Evolutionary conservation across 2,888 invertebrate genomes (phyloP).

Genomic region (Tinea semifulvella): DNA sequence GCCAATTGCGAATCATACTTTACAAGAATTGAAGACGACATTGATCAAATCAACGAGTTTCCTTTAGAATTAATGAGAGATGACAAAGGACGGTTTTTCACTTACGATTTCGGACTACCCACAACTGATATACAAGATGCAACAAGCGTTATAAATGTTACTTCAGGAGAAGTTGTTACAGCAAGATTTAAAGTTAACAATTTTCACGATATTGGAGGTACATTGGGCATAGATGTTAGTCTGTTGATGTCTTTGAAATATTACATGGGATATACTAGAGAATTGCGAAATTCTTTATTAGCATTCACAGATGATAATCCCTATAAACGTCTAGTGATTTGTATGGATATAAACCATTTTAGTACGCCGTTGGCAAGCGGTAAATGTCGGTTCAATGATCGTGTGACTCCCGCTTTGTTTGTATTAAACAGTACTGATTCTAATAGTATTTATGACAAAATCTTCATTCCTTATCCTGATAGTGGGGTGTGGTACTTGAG

Average conservation of each 20-base stretch:
- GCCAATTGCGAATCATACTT: slow-evolving; percentile 47
- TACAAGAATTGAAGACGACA: slow-evolving; percentile 28
- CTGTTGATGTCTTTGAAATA: slow-evolving; percentile 68
- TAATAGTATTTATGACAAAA: slow-evolving; percentile 67
- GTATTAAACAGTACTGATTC: slow-evolving; percentile 72
- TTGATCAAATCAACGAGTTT: slow-evolving; percentile 33
- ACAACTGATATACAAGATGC: slow-evolving; percentile 70
- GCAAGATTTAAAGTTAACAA: slow-evolving; percentile 76
- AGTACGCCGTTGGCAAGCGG: slow-evolving; percentile 71
- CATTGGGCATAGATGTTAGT: slow-evolving; percentile 75
- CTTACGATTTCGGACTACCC: slow-evolving; percentile 77
- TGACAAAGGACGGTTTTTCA: slow-evolving; percentile 77
- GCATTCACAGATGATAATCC: slow-evolving; percentile 55
- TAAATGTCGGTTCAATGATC: slow-evolving; percentile 65
- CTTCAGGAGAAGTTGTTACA: slow-evolving; percentile 69
- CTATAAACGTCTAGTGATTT: slow-evolving; percentile 67
- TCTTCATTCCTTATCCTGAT: slow-evolving; percentile 84
- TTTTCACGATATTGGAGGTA: slow-evolving; percentile 82
- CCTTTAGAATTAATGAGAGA: slow-evolving; percentile 56
- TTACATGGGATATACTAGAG: slow-evolving; percentile 53
- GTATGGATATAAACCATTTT: slow-evolving; percentile 66
- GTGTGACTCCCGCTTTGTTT: slow-evolving; percentile 63
- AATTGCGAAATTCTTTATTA: slow-evolving; percentile 31
- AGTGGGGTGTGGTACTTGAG: slow-evolving; percentile 85
- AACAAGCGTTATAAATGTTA: slow-evolving; percentile 73